A percentile compares a stretch with the other conserved stretches of the same genome.
These are phyloP conservation scores for Pterois miles DNA, from an alignment of 2,797 vertebrate species.

Conservation along the genomic window DNA sequence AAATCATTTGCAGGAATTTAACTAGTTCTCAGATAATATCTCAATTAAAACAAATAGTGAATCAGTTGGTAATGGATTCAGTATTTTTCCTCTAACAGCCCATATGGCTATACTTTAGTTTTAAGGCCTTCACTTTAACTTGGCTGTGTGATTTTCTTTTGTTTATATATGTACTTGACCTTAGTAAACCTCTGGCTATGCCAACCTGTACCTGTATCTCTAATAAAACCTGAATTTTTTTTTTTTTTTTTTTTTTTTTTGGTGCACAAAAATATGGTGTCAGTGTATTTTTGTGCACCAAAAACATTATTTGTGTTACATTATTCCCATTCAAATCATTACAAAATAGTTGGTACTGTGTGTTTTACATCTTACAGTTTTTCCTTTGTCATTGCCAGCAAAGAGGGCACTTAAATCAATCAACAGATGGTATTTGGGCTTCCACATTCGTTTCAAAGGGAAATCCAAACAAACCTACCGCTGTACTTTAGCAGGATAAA, in stretches of 20 bases:
- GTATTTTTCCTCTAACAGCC: slow-evolving; percentile 24
- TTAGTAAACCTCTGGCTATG: slow-evolving; percentile 43
- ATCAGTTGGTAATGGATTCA: slow-evolving; percentile 2
- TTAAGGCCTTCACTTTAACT: slow-evolving; percentile 35
- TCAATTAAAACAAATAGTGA: slow-evolving; percentile 4
- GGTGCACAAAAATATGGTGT: background rate
- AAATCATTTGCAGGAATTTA: background rate
- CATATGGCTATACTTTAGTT: slow-evolving; percentile 53
- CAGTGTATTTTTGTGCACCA: no score
- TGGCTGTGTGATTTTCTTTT: slow-evolving; percentile 27
- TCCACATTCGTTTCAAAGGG: background rate
- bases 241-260: background rate
- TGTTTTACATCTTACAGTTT: background rate
- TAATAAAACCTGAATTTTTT: slow-evolving; percentile 36
- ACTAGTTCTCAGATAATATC: slow-evolving; percentile 18
- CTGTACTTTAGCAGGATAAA: slow-evolving; percentile 29
- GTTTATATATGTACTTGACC: slow-evolving; percentile 52
- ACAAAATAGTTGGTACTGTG: no score
- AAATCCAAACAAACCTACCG: slow-evolving; percentile 9
- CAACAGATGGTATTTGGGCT: background rate
- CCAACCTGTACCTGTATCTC: slow-evolving; percentile 37
- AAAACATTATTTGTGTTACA: background rate
- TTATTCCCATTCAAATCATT: background rate
- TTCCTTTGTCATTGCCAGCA: slow-evolving; percentile 3
- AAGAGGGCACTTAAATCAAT: slow-evolving; percentile 7